Evolutionary conservation across 2,888 invertebrate genomes (phyloP), one percentile per base, ranked within the genome.

Genomic region (Brachynemurus nebulosus): DNA sequence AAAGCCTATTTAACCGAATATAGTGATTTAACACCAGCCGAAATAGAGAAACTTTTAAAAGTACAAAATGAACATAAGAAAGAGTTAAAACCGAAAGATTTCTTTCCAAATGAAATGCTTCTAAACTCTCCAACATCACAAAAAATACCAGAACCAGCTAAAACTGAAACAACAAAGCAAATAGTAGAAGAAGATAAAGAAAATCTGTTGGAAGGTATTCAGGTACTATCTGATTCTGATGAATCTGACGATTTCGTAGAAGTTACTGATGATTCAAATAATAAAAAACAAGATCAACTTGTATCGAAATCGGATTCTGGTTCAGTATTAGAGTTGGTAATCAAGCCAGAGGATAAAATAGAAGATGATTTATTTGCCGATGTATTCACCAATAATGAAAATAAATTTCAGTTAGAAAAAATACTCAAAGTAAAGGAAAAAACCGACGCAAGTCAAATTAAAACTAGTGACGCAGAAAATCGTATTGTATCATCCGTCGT

Each of bases 1-100:
- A 71, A 79, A 57, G 69, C 72, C 27, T 86, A 81, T 51, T 84
- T 86, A 70, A 69, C 78, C 58, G 84, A 86, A 61, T 78, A 83
- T 53, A 82, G 76, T 53, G 84, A 80, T 48, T 72, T 86, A 54
- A 78, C 83, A 39, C 74, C 79, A 50, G 73, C 72, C 49, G 78
- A 81, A 57, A 80, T 88, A 48, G 63, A 69, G 23, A 65, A 71
- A 53, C 69, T 80, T 45, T 64, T 80, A 49, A 51, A 45, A 5
- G 40, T 16, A 47, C 37, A 37, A 45, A 44, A 37, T 34, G 19
- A 7, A 19, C 23, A 21, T 35, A 40, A 33, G 35, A 40, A n/a
- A 35, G 42, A 39, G 37, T 27, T 16, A n/a, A 40, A 18, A 14
- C 18, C 12, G 35, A 45, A 41, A 23, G 33, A 43, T 36, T 42